Evolutionary conservation across 2,113 vertebrate genomes (phyloP).

Genomic region (Rhinolophus ferrumequinum): DNA sequence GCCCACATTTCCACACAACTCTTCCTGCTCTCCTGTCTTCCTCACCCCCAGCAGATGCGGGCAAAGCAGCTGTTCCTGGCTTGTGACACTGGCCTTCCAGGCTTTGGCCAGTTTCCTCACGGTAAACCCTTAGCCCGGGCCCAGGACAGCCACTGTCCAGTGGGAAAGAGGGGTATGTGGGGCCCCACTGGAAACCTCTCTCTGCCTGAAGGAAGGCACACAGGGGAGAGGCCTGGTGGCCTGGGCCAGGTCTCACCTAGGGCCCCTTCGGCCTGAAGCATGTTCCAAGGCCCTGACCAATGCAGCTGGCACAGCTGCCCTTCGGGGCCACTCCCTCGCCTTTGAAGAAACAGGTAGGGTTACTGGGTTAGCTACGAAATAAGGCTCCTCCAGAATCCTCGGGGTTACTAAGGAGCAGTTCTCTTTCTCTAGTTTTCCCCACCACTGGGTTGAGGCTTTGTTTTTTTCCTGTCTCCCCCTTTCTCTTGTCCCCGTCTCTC

Average conservation of each 20-base stretch:
- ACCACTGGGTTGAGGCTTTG: not conserved
- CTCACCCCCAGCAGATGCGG: not conserved
- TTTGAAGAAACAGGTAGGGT: not conserved
- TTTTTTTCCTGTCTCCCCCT: not conserved
- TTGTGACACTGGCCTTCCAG: not conserved
- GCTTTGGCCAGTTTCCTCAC: not conserved
- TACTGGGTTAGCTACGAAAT: not conserved
- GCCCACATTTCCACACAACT: not conserved
- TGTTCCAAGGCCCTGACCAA: not conserved
- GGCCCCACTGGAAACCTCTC: not conserved
- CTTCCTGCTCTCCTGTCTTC: not conserved
- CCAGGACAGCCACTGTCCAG: not conserved
- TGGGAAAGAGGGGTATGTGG: not conserved
- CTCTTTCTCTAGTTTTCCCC: not conserved
- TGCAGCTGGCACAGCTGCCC: not conserved
- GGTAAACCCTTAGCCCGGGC: not conserved
- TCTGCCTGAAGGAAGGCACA: not conserved
- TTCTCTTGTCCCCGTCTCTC: not conserved
- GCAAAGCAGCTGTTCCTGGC: slow-evolving; percentile 14
- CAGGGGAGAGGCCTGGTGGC: not conserved
- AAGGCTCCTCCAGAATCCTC: not conserved
- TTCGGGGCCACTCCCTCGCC: not conserved
- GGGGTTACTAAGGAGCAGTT: not conserved
- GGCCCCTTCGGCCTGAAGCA: not conserved
- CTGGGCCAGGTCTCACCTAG: not conserved